phyloP scores from a whole-genome alignment of 2,797 vertebrate genomes.

The Myiotriccus ornatus region DNA sequence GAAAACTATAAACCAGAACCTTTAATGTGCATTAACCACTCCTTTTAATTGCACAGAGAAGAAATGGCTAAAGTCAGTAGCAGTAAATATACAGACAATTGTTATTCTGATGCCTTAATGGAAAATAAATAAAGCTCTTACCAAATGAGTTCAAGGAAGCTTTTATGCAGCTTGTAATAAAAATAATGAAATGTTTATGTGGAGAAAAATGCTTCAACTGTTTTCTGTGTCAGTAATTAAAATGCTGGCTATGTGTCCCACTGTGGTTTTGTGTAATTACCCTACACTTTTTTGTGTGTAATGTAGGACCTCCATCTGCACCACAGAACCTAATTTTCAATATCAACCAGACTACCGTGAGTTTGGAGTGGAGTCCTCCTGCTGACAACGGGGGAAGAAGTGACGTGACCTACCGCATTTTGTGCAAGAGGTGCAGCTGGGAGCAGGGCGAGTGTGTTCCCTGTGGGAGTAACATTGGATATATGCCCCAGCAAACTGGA shows the following conservation, averaged over 20 bases:
- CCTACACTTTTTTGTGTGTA: conserved; percentile 51
- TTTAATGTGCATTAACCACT: conserved; percentile 49
- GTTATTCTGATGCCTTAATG: conserved; percentile 66
- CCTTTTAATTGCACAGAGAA: conserved; percentile 63
- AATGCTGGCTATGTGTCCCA: background rate
- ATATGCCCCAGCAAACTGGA: conserved; percentile 90
- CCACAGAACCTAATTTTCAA: conserved; percentile 99
- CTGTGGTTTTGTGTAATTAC: conserved; percentile 17
- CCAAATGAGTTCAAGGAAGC: conserved; percentile 57
- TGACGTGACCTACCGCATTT: conserved; percentile 92
- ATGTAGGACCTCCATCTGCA: conserved; percentile 93
- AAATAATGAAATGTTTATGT: conserved; percentile 65
- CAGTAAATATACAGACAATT: conserved; percentile 65
- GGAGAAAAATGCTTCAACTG: conserved; percentile 44
- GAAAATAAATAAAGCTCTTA: conserved; percentile 73
- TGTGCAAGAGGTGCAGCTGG: conserved; percentile 95
- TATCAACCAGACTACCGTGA: conserved; percentile 98
- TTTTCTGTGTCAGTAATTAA: conserved; percentile 55
- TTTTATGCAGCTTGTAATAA: conserved; percentile 62
- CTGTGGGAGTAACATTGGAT: conserved; percentile 92
- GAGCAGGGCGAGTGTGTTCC: conserved; percentile 93
- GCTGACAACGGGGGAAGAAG: conserved; percentile 92
- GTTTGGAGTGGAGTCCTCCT: conserved; percentile 94
- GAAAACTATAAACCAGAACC: conserved; percentile 13
- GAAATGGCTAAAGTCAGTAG: conserved; percentile 54